Base-by-base conservation (phyloP, 2,888 invertebrate genomes). In the Synergus japonicus region DNA sequence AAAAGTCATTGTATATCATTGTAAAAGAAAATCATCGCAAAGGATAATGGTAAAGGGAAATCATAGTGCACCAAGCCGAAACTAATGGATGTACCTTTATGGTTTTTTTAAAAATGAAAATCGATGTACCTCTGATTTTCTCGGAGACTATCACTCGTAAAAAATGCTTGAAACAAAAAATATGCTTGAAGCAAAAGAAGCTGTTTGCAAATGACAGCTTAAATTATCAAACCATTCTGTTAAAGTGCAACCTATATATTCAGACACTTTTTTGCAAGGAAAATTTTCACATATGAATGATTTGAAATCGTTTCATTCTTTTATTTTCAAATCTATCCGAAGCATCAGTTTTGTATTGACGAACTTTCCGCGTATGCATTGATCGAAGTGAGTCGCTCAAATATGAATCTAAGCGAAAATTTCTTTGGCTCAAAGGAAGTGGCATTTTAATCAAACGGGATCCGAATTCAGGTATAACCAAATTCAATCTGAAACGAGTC, bases 341-440 rank as follows among this genome's bases (percentile, higher is more conserved):
- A 58, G 18, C 73, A n/a, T 58, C n/a, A 49, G 10, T 73, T 41
- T n/a, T 37, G n/a, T 58, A 29, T 49, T 73, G 73, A 54, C 73
- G 69, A 69, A 37, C 49, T 69, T 73, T 12, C n/a, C 54, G 29
- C 54, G n/a, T 73, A 54, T 15, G 44, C 69, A 69, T 49, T 69
- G 69, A 65, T 37, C 65, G 15, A 37, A 37, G 65, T 43, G 43
- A 41, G 18, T 66, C 43, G 18, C 66, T 66, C 43, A n/a, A 73
- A 46, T 67, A 46, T 67, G 46, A 44, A 67, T 67, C 73, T 73
- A 73, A 73, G 73, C 37, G 73, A 54, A 37, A 29, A 54, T 73
- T 73, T 73, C 73, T 54, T 73, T 54, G 73, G 22, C 69, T 69
- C 69, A 69, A 69, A 69, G 69, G 54, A 58, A 73, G n/a, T 12